A percentile compares a stretch with the other conserved stretches of the same genome.
phyloP scores from a whole-genome alignment of 1,140 invertebrate genomes.

The Idris sp. region DNA sequence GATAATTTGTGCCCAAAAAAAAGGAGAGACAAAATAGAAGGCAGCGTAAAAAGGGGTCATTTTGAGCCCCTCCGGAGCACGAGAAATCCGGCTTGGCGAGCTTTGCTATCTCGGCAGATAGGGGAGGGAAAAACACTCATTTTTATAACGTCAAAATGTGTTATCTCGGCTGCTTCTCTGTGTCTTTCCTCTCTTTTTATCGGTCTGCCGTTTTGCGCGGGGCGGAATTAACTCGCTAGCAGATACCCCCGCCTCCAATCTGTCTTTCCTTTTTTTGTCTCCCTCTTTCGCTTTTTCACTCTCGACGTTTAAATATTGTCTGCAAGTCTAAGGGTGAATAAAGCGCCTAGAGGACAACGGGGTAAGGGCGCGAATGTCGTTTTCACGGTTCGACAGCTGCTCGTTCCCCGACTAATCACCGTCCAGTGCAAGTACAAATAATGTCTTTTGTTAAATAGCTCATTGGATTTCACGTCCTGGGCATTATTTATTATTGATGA shows the following conservation, averaged over 20 bases:
- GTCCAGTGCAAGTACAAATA: slow-evolving; percentile 30
- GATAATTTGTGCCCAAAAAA: slow-evolving; percentile 50
- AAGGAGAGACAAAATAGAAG: slow-evolving; percentile 13
- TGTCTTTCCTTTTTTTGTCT: slow-evolving; percentile 42
- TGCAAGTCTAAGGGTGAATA: slow-evolving; percentile 55
- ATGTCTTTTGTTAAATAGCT: slow-evolving; percentile 31
- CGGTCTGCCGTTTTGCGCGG: slow-evolving; percentile 50
- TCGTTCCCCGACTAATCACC: slow-evolving; percentile 39
- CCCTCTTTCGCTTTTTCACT: slow-evolving; percentile 27
- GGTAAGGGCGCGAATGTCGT: slow-evolving; percentile 45
- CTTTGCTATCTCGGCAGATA: slow-evolving; percentile 70
- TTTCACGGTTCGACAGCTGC: slow-evolving; percentile 54
- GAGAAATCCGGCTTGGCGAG: slow-evolving; percentile 60
- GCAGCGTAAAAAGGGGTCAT: slow-evolving; percentile 28
- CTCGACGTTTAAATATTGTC: slow-evolving; percentile 56
- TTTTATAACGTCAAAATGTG: slow-evolving; percentile 77
- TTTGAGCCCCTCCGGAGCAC: slow-evolving; percentile 44
- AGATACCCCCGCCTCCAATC: slow-evolving; percentile 63
- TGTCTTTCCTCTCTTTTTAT: slow-evolving; percentile 58
- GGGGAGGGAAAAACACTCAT: slow-evolving; percentile 74
- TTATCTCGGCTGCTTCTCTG: slow-evolving; percentile 68
- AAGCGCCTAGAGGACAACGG: slow-evolving; percentile 38
- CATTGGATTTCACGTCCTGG: slow-evolving; percentile 33
- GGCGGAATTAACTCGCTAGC: slow-evolving; percentile 76
- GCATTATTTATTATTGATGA: slow-evolving; percentile 37